phyloP scores from a whole-genome alignment of 1,140 invertebrate species.

The Paralvinella palmiformis region DNA sequence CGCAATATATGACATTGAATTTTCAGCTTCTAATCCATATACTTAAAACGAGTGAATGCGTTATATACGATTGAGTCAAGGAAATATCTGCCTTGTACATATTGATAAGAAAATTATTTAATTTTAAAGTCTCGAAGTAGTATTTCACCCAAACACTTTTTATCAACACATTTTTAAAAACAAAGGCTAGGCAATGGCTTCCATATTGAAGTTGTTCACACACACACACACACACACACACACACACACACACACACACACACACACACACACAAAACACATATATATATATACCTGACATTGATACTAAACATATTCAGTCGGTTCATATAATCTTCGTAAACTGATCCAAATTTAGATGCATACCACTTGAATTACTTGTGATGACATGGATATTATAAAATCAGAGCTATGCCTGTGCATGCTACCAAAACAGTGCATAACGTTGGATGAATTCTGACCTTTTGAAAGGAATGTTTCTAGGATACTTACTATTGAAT shows the following conservation, averaged over 20 bases:
- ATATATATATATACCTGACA: neutral
- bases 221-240: slow-evolving; percentile 4
- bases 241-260: slow-evolving; percentile 9
- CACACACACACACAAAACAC: slow-evolving; percentile 5
- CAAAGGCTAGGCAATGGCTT: too few species aligned
- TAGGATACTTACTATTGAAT: too few species aligned
- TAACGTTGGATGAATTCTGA: neutral
- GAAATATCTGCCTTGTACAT: too few species aligned
- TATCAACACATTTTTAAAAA: too few species aligned
- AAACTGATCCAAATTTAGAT: neutral
- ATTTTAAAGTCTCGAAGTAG: too few species aligned
- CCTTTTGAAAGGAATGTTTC: too few species aligned
- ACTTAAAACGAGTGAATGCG: too few species aligned
- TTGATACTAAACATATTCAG: neutral
- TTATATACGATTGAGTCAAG: too few species aligned
- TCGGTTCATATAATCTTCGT: neutral
- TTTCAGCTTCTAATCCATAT: too few species aligned
- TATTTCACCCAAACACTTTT: too few species aligned
- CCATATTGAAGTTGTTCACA: neutral
- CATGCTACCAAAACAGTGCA: neutral
- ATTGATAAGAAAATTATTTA: too few species aligned
- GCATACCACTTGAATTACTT: neutral
- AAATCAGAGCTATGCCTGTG: neutral
- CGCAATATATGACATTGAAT: too few species aligned
- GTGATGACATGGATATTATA: neutral